Base-by-base conservation (phyloP, 2,113 vertebrate genomes). In the Butorides virescens region DNA sequence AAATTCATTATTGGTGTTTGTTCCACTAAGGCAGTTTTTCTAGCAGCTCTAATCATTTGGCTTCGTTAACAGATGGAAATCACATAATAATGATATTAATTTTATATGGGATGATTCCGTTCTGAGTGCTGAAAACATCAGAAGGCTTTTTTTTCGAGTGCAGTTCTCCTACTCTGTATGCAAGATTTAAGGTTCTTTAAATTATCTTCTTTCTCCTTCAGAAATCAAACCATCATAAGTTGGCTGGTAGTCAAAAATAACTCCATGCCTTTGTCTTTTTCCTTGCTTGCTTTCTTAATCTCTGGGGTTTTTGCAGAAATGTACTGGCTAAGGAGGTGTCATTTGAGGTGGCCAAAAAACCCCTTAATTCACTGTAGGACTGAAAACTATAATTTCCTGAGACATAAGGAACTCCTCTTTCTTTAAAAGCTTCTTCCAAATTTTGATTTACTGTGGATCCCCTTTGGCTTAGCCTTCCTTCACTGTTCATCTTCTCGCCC, bases 31-130 rank as follows among this genome's bases (percentile, higher is more conserved):
- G 63, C 86, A 56, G 32, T 80, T 96, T 90, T 91, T 93, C 89
- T 94, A 85, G 81, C 77, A 72, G 61, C 91, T 95, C 86, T 88
- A 95, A 95, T 96, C 34, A 0, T 90, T 92, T 78, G 37, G n/a
- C 88, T 95, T 97, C 11, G 2, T 92, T 91, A 92, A 79, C 83
- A 97, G 88, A 94, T 96, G 91, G 93, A 95, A 97, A 97, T 92
- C 87, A 81, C 59, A 77, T 75, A 86, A 78, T 96, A 96, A 96
- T 97, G 88, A 73, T 87, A 96, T 96, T 97, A 97, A 93, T 97
- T 95, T 93, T 90, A 91, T 84, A 63, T 58, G 68, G 74, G 32
- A 87, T 80, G 50, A 91, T 92, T 95, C 84, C 92, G 25, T 93
- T 81, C 62, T 80, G 7, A 91, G 42, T 81, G 61, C 72, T 90